Conservation (phyloP, 1,140 invertebrate genomes). For the Zaprionus ornatus region DNA sequence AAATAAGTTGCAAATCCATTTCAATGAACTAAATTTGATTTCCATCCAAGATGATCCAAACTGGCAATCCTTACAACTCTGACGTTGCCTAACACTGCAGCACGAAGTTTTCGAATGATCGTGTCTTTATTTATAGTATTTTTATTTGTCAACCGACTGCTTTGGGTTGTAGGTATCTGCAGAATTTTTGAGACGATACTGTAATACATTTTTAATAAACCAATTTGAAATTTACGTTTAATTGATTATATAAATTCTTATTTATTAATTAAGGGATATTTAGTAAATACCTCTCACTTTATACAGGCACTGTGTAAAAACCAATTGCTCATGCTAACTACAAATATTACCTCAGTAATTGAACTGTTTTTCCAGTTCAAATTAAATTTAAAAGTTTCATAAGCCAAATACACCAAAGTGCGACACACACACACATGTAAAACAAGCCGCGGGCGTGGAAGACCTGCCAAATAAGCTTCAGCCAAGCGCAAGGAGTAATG, state of each 20-base stretch:
- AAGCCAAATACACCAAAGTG: conserved; percentile 31
- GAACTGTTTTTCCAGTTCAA: not conserved
- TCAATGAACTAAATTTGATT: no score
- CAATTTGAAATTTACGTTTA: no score
- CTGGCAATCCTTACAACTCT: conserved; percentile 44
- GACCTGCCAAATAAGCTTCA: conserved; percentile 38
- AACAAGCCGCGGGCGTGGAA: not conserved
- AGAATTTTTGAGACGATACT: not conserved
- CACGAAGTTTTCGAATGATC: conserved; percentile 17
- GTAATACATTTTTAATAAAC: no score
- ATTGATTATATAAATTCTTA: no score
- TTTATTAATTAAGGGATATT: no score
- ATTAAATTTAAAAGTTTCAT: conserved; percentile 50
- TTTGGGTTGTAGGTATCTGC: conserved; percentile 55
- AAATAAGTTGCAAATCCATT: no score
- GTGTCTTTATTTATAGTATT: not conserved
- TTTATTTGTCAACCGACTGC: conserved; percentile 7
- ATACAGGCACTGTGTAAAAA: not conserved
- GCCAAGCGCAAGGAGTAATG: conserved; percentile 60
- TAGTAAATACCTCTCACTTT: no score
- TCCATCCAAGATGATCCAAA: not conserved
- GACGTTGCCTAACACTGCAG: conserved; percentile 49
- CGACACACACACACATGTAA: not conserved
- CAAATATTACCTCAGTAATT: not conserved
- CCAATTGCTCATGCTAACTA: not conserved